These are phyloP conservation scores for Indri indri DNA, from an alignment of 2,113 vertebrate species.

Conservation along the genomic window DNA sequence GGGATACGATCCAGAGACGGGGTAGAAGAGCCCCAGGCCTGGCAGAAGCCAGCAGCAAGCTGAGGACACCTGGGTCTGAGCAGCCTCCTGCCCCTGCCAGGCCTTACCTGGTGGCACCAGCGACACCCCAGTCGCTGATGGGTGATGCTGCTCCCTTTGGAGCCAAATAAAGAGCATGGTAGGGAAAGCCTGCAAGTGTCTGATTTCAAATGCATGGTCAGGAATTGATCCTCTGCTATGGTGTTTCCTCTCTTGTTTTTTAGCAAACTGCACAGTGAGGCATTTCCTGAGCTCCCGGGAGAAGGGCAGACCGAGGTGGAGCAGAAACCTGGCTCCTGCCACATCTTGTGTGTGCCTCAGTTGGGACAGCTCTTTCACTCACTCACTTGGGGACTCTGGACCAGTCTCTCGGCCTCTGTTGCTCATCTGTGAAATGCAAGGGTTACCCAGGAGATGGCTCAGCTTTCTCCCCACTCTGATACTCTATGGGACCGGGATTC, in stretches of 20 bases:
- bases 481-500: neutral
- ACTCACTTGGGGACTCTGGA: neutral
- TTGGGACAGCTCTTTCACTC: neutral
- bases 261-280: constrained; percentile 52
- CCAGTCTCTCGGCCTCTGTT: neutral
- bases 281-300: neutral
- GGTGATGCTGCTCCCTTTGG: neutral
- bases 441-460: neutral
- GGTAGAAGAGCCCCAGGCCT: neutral
- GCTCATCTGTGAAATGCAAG: neutral
- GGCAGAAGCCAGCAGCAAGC: neutral
- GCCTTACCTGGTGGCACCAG: neutral
- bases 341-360: accelerated
- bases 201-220: constrained; percentile 49
- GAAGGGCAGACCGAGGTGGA: neutral
- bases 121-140: accelerated
- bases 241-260: constrained; percentile 56
- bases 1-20: neutral
- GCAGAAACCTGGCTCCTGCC: accelerated
- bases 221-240: constrained; percentile 29
- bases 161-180: neutral
- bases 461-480: neutral
- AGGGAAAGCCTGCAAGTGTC: constrained; percentile 1
- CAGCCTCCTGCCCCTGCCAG: neutral
- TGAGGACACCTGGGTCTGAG: neutral